phyloP scores from a whole-genome alignment of 2,113 vertebrate species.

The Carlito syrichta region DNA sequence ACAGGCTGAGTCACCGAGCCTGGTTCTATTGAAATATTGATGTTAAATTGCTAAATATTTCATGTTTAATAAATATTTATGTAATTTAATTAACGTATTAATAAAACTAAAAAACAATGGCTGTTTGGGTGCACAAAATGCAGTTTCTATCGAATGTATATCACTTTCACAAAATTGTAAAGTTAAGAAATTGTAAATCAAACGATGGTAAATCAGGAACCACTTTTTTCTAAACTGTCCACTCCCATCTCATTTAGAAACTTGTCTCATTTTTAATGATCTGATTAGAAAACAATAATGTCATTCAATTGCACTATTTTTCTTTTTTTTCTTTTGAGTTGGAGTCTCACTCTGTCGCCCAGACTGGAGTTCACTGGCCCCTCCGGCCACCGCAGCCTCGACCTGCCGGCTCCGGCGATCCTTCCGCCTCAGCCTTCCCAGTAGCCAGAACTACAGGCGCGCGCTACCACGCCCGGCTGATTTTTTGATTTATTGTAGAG shows the following conservation, averaged over 20 bases:
- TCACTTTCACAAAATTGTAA: background rate
- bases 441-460: too few relatives aligned
- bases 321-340: too few relatives aligned
- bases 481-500: too few relatives aligned
- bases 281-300: background rate
- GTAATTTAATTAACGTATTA: background rate
- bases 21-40: too few relatives aligned
- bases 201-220: background rate
- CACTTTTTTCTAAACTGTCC: background rate
- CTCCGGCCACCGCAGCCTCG: too few relatives aligned
- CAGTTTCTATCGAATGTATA: background rate
- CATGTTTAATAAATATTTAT: too few relatives aligned
- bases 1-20: too few relatives aligned
- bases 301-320: background rate
- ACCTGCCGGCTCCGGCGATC: too few relatives aligned
- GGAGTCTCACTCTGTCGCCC: too few relatives aligned
- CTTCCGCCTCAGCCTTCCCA: too few relatives aligned
- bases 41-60: background rate
- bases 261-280: background rate
- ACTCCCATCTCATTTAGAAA: background rate
- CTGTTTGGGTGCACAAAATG: background rate
- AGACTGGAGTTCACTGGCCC: too few relatives aligned
- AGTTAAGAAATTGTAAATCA: background rate
- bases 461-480: too few relatives aligned
- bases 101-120: background rate